Conservation (phyloP, 2,113 vertebrate species). For the Amphiprion percula region DNA sequence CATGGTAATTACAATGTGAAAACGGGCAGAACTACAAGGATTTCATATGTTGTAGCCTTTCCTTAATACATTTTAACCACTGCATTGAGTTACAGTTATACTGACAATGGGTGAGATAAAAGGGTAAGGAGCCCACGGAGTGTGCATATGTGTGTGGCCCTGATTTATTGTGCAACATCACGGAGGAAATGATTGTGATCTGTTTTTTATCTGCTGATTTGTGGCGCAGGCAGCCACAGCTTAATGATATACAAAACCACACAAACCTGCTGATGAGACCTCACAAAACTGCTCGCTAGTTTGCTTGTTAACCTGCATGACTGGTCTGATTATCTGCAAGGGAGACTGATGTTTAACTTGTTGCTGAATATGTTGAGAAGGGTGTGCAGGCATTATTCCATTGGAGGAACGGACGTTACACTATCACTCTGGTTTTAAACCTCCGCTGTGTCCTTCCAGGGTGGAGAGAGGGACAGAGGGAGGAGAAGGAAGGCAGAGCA, state of each 20-base stretch:
- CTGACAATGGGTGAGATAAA: too few relatives aligned
- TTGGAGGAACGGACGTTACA: not conserved
- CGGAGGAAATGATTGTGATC: too few relatives aligned
- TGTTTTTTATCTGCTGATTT: not conserved
- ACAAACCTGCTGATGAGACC: not conserved
- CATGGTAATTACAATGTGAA: too few relatives aligned
- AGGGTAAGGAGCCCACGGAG: too few relatives aligned
- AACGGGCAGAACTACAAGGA: too few relatives aligned
- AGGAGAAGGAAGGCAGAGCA: conserved; percentile 21
- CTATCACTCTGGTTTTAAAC: conserved; percentile 7
- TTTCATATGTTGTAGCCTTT: too few relatives aligned
- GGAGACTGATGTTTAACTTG: conserved; percentile 1
- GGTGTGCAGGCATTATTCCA: too few relatives aligned
- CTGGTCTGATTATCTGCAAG: not conserved
- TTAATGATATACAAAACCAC: conserved; percentile 15
- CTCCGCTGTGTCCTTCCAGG: conserved; percentile 10
- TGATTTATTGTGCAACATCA: too few relatives aligned
- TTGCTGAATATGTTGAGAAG: conserved; percentile 13
- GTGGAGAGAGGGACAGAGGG: not conserved
- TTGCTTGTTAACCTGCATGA: not conserved
- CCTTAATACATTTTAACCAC: too few relatives aligned
- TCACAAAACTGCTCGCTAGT: not conserved
- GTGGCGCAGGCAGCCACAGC: not conserved
- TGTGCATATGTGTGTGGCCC: too few relatives aligned
- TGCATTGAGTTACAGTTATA: too few relatives aligned